These are phyloP conservation scores for Aphis gossypii DNA, from an alignment of 1,140 invertebrate genomes.

Conservation along the genomic window DNA sequence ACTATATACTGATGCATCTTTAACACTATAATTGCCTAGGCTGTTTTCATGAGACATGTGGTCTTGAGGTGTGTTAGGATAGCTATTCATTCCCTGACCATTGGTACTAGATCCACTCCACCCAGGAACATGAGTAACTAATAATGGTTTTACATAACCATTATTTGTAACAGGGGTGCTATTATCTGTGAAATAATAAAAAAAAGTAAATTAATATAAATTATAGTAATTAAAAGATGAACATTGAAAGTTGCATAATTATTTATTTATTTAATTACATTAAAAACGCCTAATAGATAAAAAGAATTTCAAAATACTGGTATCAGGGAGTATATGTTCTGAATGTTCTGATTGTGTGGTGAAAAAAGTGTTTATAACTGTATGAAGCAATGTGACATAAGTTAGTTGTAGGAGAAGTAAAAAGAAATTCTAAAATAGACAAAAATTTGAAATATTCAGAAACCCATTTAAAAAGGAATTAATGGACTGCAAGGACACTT, in stretches of 20 bases:
- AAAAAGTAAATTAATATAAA: not conserved
- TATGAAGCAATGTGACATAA: no score
- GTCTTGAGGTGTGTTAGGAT: slow-evolving; percentile 65
- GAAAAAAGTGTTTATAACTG: no score
- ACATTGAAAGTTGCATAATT: no score
- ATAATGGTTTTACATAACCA: slow-evolving; percentile 85
- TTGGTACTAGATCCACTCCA: slow-evolving; percentile 66
- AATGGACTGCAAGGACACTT: no score
- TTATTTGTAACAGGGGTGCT: slow-evolving; percentile 75
- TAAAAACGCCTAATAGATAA: not conserved
- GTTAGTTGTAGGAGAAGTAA: no score
- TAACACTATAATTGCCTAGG: slow-evolving; percentile 70
- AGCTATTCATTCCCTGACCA: slow-evolving; percentile 63
- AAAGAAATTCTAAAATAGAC: no score
- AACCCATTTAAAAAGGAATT: no score
- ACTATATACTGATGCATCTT: slow-evolving; percentile 74
- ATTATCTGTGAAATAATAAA: slow-evolving; percentile 66
- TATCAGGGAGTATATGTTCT: no score
- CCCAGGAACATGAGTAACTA: slow-evolving; percentile 84
- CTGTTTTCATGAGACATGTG: slow-evolving; percentile 66
- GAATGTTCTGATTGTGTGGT: no score
- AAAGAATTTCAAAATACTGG: no score
- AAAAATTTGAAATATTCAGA: no score
- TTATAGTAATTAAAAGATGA: no score
- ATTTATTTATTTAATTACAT: not conserved